Conservation (phyloP, 2,797 vertebrate species). For the Meda fulgida region DNA sequence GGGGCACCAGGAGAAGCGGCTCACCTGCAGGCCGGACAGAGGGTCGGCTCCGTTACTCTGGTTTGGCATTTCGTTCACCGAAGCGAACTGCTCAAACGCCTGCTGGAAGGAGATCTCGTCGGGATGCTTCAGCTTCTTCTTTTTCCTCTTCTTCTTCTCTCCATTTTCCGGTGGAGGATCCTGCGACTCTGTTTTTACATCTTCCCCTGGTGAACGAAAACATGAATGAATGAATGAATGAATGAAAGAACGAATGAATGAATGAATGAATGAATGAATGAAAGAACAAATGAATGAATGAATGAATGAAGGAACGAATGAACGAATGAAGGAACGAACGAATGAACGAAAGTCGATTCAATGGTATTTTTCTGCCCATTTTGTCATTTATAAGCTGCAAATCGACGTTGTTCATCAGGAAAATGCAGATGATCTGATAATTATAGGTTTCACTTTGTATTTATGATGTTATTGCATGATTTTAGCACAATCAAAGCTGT, state of each 20-base stretch:
- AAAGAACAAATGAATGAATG: background rate
- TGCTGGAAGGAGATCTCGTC: constrained; percentile 82
- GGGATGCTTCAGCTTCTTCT: constrained; percentile 73
- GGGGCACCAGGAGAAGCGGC: background rate
- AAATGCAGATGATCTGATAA: background rate
- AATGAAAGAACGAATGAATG: background rate
- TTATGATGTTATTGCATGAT: background rate
- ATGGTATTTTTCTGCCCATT: background rate
- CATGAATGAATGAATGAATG: background rate
- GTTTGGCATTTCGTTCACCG: constrained; percentile 51
- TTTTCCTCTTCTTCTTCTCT: constrained; percentile 80
- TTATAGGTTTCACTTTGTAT: background rate
- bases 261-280: background rate
- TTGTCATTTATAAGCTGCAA: background rate
- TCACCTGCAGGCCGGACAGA: constrained; percentile 62
- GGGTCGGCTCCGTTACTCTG: constrained; percentile 56
- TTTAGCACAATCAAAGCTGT: background rate
- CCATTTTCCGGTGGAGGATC: constrained; percentile 54
- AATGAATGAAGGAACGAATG: no score
- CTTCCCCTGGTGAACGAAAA: background rate
- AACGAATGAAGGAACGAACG: no score
- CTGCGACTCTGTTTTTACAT: constrained; percentile 51
- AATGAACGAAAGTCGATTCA: background rate
- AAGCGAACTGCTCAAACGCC: constrained; percentile 83
- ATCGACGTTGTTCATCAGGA: background rate